phyloP scores from a whole-genome alignment of 2,113 vertebrate species.

The Cervus canadensis region DNA sequence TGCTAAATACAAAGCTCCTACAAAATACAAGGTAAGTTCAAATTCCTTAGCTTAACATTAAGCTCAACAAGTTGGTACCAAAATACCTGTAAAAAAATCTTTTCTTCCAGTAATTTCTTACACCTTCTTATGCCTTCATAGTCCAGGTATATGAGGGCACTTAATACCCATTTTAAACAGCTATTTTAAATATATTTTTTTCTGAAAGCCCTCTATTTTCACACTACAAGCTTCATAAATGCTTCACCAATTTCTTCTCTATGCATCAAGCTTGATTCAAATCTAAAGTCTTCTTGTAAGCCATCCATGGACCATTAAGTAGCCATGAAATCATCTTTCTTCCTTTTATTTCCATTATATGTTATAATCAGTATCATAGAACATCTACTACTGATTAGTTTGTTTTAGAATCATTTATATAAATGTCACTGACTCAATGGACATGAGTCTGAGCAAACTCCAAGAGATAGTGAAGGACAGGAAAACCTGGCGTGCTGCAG shows the following conservation, averaged over 20 bases:
- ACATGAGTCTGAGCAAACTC: neutral
- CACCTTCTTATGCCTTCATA: neutral
- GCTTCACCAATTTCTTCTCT: neutral
- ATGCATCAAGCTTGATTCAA: neutral
- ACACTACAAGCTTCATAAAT: neutral
- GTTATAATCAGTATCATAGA: neutral
- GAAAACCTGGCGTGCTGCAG: neutral
- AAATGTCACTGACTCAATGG: neutral
- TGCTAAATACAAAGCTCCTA: neutral
- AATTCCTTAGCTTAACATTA: neutral
- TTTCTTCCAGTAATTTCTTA: neutral
- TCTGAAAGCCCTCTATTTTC: neutral
- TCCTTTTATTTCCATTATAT: neutral
- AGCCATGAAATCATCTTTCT: neutral
- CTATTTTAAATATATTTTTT: neutral
- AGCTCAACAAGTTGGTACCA: neutral
- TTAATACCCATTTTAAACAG: neutral
- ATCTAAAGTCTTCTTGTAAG: neutral
- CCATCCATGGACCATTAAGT: neutral
- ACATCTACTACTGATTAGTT: neutral
- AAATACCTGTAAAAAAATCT: neutral
- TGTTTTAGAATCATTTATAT: neutral
- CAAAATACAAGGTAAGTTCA: neutral
- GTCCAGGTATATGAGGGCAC: neutral
- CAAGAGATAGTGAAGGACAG: neutral